Evolutionary conservation across 2,888 invertebrate species (phyloP).

Genomic region (Amaurobius ferox): DNA sequence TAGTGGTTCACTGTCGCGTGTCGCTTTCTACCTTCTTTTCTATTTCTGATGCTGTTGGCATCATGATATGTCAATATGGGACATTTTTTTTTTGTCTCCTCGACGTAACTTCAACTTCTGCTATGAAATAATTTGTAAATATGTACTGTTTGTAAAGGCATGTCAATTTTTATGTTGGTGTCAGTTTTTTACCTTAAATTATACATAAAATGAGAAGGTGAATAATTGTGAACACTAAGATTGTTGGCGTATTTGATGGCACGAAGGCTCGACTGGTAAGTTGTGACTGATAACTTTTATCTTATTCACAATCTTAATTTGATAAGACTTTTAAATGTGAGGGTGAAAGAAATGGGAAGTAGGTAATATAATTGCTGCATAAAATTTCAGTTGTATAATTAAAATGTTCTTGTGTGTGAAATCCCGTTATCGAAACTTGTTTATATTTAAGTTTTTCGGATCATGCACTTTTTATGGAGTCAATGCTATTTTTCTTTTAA

Average conservation of each 20-base stretch:
- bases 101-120: constrained; percentile 1
- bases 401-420: no score
- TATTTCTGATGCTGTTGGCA: no score
- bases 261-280: constrained; percentile 71
- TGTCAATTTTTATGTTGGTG: neutral
- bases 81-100: neutral
- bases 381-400: no score
- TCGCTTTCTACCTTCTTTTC: no score
- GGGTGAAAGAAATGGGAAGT: constrained; percentile 19
- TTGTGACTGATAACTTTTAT: constrained; percentile 56
- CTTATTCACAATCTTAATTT: constrained; percentile 44
- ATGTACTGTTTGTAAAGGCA: neutral
- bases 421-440: no score
- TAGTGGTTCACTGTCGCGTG: no score
- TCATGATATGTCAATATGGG: neutral
- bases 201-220: constrained; percentile 11
- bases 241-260: constrained; percentile 62
- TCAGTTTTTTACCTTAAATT: neutral
- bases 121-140: neutral
- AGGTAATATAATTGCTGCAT: neutral
- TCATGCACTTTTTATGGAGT: no score
- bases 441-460: no score
- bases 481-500: no score
- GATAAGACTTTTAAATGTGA: constrained; percentile 26
- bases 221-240: constrained; percentile 18